Base-by-base conservation (phyloP, 37 sponge, comb jelly and placozoan genomes). In the Halichondria panicea region DNA sequence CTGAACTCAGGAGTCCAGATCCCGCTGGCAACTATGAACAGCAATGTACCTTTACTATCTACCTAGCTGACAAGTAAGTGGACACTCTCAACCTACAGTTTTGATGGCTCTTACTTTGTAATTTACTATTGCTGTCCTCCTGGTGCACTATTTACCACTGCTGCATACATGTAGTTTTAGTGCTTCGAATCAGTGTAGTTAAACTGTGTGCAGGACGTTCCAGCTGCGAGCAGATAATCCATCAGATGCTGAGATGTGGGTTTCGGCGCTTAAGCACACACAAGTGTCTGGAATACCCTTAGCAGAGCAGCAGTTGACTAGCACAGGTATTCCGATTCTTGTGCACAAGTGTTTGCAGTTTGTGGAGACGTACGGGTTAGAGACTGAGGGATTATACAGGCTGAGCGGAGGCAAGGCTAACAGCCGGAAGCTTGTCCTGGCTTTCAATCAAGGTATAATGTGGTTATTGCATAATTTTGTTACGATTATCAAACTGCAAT, bases 271-370 rank as follows among this genome's bases (percentile, higher is more conserved):
- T 24, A 80, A 53, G 28, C 85, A 90, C 72, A 90, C 90, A n/a
- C 90, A 89, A 75, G 88, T 92, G 72, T 84, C 85, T 32, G 89
- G 91, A 54, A 73, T 92, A 21, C 89, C 88, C 44, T 74, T 92
- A 7, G 19, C 52, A 33, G 89, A 87, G 37, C 93, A 92, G 56
- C 88, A 83, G 84, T 55, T 70, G 30, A 83, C 84, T 9, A 70
- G 59, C 45, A 56, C 53, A 13, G 72, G 77, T 25, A 80, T 94
- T 21, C 95, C 95, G 7, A 63, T 94, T 46, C 63, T 94, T 19
- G 81, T 94, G 8, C 86, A 89, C 83, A 94, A 94, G 74, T 94
- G 95, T 54, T 72, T 94, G 34, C 87, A 89, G 85, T 94, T 94
- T 58, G 76, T 94, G 38, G 95, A 94, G 71, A 48, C 75, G 3